phyloP scores from a whole-genome alignment of 1,140 invertebrate species.

The Meloidogyne exigua region DNA sequence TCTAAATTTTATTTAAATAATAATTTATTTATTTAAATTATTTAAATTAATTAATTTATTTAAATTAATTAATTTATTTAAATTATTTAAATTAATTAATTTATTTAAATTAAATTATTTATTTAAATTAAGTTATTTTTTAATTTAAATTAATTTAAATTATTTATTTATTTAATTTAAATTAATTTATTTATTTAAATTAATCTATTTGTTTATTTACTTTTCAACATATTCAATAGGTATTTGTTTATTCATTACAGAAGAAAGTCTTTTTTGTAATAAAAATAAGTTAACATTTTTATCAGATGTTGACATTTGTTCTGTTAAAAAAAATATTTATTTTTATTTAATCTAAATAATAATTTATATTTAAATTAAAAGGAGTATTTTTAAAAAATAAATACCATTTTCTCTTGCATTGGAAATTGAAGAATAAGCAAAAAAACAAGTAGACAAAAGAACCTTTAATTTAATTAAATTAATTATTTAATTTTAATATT shows the following conservation, averaged over 20 bases:
- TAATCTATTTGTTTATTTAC: too few relatives aligned
- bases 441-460: constrained; percentile 47
- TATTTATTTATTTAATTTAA: too few relatives aligned
- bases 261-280: constrained; percentile 56
- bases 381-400: too few relatives aligned
- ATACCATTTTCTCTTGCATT: too few relatives aligned
- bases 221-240: constrained; percentile 57
- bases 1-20: too few relatives aligned
- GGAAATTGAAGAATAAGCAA: constrained; percentile 52
- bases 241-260: constrained; percentile 58
- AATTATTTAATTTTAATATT: constrained; percentile 15
- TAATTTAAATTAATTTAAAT: background rate
- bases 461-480: constrained; percentile 42
- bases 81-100: too few relatives aligned
- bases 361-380: too few relatives aligned
- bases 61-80: too few relatives aligned
- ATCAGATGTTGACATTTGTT: constrained; percentile 47
- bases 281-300: constrained; percentile 48
- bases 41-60: constrained; percentile 24
- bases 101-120: too few relatives aligned
- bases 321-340: constrained; percentile 1
- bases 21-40: too few relatives aligned
- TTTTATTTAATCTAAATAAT: too few relatives aligned
- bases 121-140: constrained; percentile 10
- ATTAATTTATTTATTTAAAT: too few relatives aligned